Base-by-base conservation (phyloP, 2,113 vertebrate species). In the Amphilophus citrinellus region DNA sequence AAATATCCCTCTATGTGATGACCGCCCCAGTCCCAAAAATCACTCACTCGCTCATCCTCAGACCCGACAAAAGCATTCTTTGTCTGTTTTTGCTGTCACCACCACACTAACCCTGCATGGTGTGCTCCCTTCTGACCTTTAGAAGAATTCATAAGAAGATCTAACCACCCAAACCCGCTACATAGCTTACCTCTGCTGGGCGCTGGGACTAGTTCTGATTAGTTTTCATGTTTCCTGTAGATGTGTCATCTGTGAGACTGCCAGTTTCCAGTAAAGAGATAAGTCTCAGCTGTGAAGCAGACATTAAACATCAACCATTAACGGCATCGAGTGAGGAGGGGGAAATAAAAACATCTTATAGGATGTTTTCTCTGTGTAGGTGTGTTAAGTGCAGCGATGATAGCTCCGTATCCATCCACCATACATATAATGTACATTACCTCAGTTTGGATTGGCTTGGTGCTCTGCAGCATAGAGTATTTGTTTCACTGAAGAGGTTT, bases 101-200 rank as follows among this genome's bases (percentile, higher is more conserved):
- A 59, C 80, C 53, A 88, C 58, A 89, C 68, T 59, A 82, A 80
- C 86, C 88, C 88, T 92, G 94, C 94, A 95, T 94, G 93, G 82
- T 88, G 89, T 91, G 77, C 75, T 71, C 84, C 87, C 83, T 61
- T 85, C 75, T 81, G 39, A 90, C 87, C 83, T 77, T n/a, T 89
- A 91, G 63, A 84, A 59, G 61, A 80, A 80, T 62, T 83, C 80
- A 62, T 80, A 89, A 82, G 83, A 80, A 59, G 84, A 90, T 88
- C 61, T 88, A 90, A 84, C 57, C 14, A 84, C 76, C 56, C 75
- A 71, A 68, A 87, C 75, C 68, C 1, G 9, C 79, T 53, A 56
- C 75, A 65, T 83, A 86, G 75, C 71, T 63, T 85, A 66, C 77
- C 86, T 87, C 83, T 87, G 79, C 87, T 84, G 89, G 80, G 81